These are phyloP conservation scores for Nycticebus coucang DNA, from an alignment of 2,113 vertebrate species.

Conservation along the genomic window DNA sequence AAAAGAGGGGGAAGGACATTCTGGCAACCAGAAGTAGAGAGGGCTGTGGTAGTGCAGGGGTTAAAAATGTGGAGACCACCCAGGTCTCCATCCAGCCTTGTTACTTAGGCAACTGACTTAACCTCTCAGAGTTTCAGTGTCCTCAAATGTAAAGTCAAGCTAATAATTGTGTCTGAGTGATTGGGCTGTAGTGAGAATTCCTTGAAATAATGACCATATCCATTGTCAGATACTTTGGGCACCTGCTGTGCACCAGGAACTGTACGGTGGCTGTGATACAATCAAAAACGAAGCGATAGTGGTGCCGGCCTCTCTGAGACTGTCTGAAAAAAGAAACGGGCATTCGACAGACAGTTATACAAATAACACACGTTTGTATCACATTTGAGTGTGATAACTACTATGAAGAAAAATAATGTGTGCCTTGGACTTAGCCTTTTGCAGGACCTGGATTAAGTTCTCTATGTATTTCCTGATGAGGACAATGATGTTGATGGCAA, in stretches of 20 bases:
- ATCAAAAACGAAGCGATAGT: neutral
- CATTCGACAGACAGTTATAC: neutral
- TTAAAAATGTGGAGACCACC: neutral
- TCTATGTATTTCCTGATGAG: neutral
- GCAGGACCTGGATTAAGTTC: neutral
- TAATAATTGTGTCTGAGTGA: neutral
- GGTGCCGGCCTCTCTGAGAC: neutral
- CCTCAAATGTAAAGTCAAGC: neutral
- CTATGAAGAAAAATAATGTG: neutral
- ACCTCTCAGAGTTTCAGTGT: neutral
- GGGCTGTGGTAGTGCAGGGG: neutral
- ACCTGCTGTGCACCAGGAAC: neutral
- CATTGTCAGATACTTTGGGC: neutral
- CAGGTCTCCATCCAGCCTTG: neutral
- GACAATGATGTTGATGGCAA: too few species aligned
- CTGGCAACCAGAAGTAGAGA: neutral
- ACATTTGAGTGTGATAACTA: neutral
- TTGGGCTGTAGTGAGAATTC: neutral
- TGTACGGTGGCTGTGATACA: fast-evolving
- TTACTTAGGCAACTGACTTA: neutral
- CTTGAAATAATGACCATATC: neutral
- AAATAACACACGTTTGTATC: neutral
- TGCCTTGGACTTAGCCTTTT: neutral
- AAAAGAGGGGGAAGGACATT: neutral
- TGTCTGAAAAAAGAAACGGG: neutral